phyloP scores from a whole-genome alignment of 2,797 vertebrate species.

The Anas flavirostris region DNA sequence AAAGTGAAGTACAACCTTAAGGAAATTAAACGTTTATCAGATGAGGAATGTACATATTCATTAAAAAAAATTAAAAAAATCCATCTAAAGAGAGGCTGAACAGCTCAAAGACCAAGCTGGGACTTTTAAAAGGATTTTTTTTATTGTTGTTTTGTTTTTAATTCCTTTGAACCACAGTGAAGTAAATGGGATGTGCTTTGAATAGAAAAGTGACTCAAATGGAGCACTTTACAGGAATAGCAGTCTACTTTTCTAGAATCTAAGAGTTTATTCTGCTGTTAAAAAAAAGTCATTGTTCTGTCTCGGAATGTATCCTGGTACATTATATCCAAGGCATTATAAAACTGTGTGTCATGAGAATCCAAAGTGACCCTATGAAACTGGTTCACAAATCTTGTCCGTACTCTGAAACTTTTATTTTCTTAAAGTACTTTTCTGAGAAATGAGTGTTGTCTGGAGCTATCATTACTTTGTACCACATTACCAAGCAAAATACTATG shows the following conservation, averaged over 20 bases:
- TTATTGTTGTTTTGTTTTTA: neutral
- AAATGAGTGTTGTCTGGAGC: neutral
- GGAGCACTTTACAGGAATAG: neutral
- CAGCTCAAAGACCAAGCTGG: neutral
- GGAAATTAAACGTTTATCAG: constrained; percentile 16
- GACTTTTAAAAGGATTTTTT: neutral
- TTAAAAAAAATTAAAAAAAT: neutral
- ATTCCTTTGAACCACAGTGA: neutral
- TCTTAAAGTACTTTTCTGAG: neutral
- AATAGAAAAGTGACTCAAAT: neutral
- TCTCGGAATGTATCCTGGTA: neutral
- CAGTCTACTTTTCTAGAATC: neutral
- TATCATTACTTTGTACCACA: neutral
- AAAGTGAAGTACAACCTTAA: constrained; percentile 91
- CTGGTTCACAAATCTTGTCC: neutral
- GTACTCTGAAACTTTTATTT: neutral
- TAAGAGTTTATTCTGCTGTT: neutral
- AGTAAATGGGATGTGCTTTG: neutral
- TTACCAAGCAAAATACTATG: neutral
- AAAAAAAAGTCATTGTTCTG: neutral
- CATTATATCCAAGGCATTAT: neutral
- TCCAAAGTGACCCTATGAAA: neutral
- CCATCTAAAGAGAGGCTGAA: neutral
- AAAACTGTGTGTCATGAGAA: neutral
- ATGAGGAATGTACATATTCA: neutral